A percentile compares a stretch with the other conserved stretches of the same genome.
Evolutionary conservation across 2,113 vertebrate species (phyloP).

Genomic region (Nothoprocta pentlandii): DNA sequence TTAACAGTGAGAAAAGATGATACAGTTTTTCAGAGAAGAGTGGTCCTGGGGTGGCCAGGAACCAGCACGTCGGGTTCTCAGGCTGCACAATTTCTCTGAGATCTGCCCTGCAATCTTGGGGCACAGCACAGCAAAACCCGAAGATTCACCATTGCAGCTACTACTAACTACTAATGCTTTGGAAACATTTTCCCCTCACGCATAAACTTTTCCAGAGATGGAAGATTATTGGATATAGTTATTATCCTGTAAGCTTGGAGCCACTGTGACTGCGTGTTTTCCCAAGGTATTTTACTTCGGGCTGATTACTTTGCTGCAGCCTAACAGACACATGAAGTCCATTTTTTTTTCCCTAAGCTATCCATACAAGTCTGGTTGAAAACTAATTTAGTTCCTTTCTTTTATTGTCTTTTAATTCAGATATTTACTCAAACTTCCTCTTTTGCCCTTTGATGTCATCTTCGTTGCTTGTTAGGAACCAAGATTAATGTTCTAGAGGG

Average conservation of each 20-base stretch:
- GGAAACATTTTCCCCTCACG: background rate
- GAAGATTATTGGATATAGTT: background rate
- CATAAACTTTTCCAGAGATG: background rate
- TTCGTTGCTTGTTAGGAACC: background rate
- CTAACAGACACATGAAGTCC: background rate
- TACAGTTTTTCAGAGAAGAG: background rate
- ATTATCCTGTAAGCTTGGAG: background rate
- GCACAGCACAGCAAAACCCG: background rate
- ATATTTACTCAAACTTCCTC: background rate
- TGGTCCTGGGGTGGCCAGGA: background rate
- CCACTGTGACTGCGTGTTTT: background rate
- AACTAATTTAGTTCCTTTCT: background rate
- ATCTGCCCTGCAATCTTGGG: background rate
- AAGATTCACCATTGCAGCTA: background rate
- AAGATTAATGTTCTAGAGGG: background rate
- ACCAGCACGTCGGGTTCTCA: background rate
- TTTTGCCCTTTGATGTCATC: background rate
- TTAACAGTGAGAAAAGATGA: background rate
- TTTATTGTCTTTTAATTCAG: background rate
- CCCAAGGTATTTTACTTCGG: background rate
- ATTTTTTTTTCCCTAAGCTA: background rate
- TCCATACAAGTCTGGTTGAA: background rate
- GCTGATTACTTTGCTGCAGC: background rate
- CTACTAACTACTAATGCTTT: background rate
- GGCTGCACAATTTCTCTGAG: background rate